These are phyloP conservation scores for Chymomyza caudatula DNA, from an alignment of 2,888 invertebrate species.

Conservation along the genomic window DNA sequence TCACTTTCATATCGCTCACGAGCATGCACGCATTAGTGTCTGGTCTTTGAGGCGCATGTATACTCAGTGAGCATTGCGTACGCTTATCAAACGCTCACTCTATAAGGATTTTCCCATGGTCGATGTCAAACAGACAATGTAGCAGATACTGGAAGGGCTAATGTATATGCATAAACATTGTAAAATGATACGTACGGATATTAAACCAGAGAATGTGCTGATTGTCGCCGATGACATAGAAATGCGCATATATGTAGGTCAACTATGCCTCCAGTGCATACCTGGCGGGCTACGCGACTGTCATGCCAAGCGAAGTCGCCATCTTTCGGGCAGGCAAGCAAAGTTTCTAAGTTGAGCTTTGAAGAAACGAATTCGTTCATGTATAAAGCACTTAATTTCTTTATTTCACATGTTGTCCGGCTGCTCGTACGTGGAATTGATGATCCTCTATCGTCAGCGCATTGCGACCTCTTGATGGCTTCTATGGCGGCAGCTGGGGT, in stretches of 20 bases:
- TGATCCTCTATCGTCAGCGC: no score
- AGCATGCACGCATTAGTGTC: conserved; percentile 98
- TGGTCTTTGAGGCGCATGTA: conserved; percentile 99
- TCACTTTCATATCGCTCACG: no score
- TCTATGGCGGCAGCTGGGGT: no score
- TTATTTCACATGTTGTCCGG: no score
- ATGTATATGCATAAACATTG: conserved; percentile 96
- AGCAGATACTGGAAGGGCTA: conserved; percentile 96
- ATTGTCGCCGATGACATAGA: conserved; percentile 93
- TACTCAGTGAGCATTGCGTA: conserved; percentile 99
- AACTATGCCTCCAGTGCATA: conserved; percentile 95
- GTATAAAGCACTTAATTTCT: no score
- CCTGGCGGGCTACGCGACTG: no score
- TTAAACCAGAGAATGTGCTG: conserved; percentile 96
- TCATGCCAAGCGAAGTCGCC: no score
- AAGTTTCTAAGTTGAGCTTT: no score
- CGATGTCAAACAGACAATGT: conserved; percentile 96
- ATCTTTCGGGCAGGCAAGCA: no score
- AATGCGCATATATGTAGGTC: conserved; percentile 90
- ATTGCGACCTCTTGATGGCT: no score
- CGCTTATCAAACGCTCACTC: conserved; percentile 97
- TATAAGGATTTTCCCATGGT: conserved; percentile 96
- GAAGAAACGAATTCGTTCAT: no score
- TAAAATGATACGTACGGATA: conserved; percentile 95
- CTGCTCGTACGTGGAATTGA: no score